Base-by-base conservation (phyloP, 2,113 vertebrate species). In the Gadus chalcogrammus region DNA sequence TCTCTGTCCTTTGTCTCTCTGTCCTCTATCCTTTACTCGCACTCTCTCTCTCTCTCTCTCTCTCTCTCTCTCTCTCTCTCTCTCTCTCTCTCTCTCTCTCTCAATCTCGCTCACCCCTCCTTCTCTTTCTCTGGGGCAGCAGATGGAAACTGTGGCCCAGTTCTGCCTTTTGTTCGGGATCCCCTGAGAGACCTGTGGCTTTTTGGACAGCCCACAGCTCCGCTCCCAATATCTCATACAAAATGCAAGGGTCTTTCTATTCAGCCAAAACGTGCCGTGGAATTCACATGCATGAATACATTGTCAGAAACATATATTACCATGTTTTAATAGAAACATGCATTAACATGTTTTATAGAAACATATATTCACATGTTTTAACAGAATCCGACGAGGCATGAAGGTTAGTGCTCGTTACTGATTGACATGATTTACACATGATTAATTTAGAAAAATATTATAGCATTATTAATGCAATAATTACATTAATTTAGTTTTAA, bases 141-240 rank as follows among this genome's bases (percentile, higher is more conserved):
- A 99, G 97, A 98, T 99, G 97, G 97, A 95, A 93, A 97, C 93
- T 98, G 95, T 93, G 94, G 94, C 94, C 94, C 87, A 94, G 94
- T 96, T 94, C 91, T 93, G 91, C 89, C 93, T 95, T 97, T 99
- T 99, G 96, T 99, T 92, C 91, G 86, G 79, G 88, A 93, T 94
- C 97, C 96, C 96, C 90, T 92, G 96, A 97, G 97, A 87, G 87
- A 87, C 80, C 84, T 52, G 75, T 85, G 82, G 84, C 84, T 89
- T 89, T 88, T 85, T 90, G 88, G 87, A 89, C 82, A 87, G 81
- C 86, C 77, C 82, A 85, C 87, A 81, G 82, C 87, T 78, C 83
- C 24, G 64, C 87, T 89, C 85, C 80, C 87, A 93, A 94, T 94
- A 59, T 94, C 91, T 97, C 94, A 95, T 96, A 93, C 96, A 96